Conservation (phyloP, 2,113 vertebrate genomes). For the Spilogale gracilis region DNA sequence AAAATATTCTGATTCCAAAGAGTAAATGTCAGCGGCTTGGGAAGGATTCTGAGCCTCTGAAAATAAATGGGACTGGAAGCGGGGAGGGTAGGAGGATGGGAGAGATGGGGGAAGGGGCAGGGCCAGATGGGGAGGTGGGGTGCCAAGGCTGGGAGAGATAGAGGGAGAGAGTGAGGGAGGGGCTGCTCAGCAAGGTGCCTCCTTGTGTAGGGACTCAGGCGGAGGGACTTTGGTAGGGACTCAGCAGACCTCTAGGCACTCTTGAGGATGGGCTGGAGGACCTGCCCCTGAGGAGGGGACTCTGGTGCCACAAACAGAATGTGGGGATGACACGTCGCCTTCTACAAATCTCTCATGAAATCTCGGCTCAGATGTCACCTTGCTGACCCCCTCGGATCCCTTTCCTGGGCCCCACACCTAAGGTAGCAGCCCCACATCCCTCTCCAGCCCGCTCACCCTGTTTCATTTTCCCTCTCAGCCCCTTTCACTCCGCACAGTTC, state of each 20-base stretch:
- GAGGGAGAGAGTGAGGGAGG: neutral
- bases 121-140: neutral
- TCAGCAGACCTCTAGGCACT: neutral
- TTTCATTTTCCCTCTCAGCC: neutral
- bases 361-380: neutral
- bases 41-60: conserved; percentile 46
- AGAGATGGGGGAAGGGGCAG: neutral
- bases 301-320: neutral
- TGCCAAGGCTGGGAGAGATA: neutral
- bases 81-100: neutral
- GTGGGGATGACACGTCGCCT: neutral
- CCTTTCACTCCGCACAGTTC: neutral
- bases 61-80: neutral
- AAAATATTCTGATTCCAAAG: conserved; percentile 63
- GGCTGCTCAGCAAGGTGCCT: neutral
- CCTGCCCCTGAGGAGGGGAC: neutral
- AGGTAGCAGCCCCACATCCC: neutral
- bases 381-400: neutral
- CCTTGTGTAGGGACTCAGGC: neutral
- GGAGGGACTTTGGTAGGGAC: accelerated
- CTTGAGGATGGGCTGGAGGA: neutral
- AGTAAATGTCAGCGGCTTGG: conserved; percentile 70
- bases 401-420: neutral
- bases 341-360: neutral
- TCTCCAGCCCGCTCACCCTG: neutral